phyloP scores from a whole-genome alignment of 2,113 vertebrate genomes.

The Marcusenius ussheri region DNA sequence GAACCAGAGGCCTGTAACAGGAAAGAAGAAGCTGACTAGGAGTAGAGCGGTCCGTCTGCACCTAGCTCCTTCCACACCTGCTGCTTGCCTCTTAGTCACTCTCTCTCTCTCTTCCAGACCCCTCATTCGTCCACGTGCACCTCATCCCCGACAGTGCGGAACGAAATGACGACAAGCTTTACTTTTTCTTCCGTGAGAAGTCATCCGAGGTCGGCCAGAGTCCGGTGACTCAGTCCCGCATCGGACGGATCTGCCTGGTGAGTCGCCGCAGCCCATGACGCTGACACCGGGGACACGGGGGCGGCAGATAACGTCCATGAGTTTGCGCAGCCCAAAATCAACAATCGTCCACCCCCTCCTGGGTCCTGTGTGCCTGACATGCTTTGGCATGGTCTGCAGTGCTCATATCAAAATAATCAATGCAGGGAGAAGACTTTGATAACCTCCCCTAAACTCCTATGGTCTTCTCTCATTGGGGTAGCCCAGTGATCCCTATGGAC shows the following conservation, averaged over 20 bases:
- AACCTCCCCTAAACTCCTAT: slow-evolving; percentile 33
- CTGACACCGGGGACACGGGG: not conserved
- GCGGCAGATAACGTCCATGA: not conserved
- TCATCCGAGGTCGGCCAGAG: slow-evolving; percentile 82
- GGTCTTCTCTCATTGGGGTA: slow-evolving; percentile 37
- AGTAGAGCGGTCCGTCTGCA: not conserved
- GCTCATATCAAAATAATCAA: not conserved
- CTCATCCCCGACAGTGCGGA: slow-evolving; percentile 94
- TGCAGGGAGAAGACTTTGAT: slow-evolving; percentile 11
- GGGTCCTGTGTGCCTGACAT: not conserved
- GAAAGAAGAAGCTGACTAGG: slow-evolving; percentile 24
- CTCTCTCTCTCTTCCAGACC: slow-evolving; percentile 62
- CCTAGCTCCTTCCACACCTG: not conserved
- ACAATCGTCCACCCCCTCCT: not conserved
- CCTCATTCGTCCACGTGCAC: slow-evolving; percentile 82
- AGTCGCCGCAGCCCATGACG: slow-evolving; percentile 32
- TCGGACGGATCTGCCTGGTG: slow-evolving; percentile 94
- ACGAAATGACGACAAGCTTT: slow-evolving; percentile 93
- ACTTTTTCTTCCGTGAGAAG: slow-evolving; percentile 98
- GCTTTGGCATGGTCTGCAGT: not conserved
- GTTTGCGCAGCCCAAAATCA: not conserved
- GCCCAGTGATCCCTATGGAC: not conserved
- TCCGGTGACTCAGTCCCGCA: slow-evolving; percentile 85
- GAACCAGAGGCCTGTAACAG: not conserved
- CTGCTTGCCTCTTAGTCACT: not conserved